Base-by-base conservation (phyloP, 2,797 vertebrate species). In the Thalassophryne amazonica region DNA sequence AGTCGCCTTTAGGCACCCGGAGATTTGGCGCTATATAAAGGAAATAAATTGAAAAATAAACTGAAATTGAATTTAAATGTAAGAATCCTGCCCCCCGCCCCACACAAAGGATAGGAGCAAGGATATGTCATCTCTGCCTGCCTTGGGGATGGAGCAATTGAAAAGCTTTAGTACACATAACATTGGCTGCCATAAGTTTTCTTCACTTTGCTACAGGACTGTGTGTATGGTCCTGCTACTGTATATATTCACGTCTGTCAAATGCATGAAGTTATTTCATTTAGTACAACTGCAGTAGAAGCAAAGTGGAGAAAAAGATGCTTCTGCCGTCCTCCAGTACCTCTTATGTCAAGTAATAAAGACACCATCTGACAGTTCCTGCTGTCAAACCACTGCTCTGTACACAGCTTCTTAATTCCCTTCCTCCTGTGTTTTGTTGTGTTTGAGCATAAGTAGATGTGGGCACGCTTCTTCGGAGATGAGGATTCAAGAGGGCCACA, bases 351-450 rank as follows among this genome's bases (percentile, higher is more conserved):
- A 73, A 61, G 40, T 76, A 80, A 84, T 88, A 86, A 83, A 85
- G 78, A 83, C 73, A 76, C 80, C 80, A 85, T 85, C 77, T 86
- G 80, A 87, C 78, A 78, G 66, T 63, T 85, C 75, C 80, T 83
- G 73, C 81, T 88, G 83, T 87, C 80, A 70, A 69, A 78, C 58
- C 51, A 45, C 65, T 60, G 70, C 75, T 84, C 73, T 59, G 42
- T 49, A 62, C 54, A 54, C 64, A 58, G 53, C 64, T 53, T 62
- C 52, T 60, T 47, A 73, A 67, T 70, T 59, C 56, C 36, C 37
- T 20, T 76, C 58, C 69, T 60, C 34, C 2, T 3, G 60, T 70
- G 60, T 56, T 78, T 63, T 65, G 48, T 68, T 68, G 35, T 59
- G 27, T 80, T 76, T 74, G 63, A 72, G 60, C 67, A 56, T 51